These are phyloP conservation scores for Sinhomidia bicolor DNA, from an alignment of 2,888 invertebrate genomes.

Conservation along the genomic window DNA sequence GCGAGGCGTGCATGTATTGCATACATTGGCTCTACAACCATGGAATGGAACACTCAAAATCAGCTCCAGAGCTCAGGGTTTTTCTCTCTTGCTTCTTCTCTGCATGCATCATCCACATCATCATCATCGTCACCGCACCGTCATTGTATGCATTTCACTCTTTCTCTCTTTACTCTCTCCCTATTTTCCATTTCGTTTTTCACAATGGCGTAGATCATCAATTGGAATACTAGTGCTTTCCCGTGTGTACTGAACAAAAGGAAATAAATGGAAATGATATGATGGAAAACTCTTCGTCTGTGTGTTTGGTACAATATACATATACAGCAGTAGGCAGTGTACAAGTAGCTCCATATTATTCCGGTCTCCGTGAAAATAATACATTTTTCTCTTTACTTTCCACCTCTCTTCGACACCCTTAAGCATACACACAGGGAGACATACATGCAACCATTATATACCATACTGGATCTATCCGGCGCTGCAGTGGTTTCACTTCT, in stretches of 20 bases:
- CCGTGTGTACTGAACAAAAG: conserved; percentile 25
- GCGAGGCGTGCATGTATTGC: conserved; percentile 39
- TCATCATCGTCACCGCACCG: conserved; percentile 35
- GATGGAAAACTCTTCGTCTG: conserved; percentile 25
- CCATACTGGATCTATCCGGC: not conserved
- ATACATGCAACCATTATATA: not conserved
- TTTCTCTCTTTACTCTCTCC: conserved; percentile 11
- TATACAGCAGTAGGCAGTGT: not conserved
- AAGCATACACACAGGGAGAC: not conserved
- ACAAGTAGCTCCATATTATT: conserved; percentile 17
- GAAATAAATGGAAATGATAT: conserved; percentile 48
- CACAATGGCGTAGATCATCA: conserved; percentile 29
- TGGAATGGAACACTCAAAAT: conserved; percentile 35
- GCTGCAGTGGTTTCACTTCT: conserved; percentile 40
- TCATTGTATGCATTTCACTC: conserved; percentile 48
- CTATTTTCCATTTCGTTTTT: conserved; percentile 37
- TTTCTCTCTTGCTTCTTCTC: conserved; percentile 10
- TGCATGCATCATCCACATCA: conserved; percentile 52
- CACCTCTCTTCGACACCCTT: not conserved
- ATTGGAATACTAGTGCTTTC: conserved; percentile 33
- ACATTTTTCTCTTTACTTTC: not conserved
- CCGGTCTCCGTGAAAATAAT: conserved; percentile 20
- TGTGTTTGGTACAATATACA: no score
- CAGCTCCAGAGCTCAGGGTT: conserved; percentile 32
- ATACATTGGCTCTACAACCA: conserved; percentile 15